A percentile compares a stretch with the other conserved stretches of the same genome.
Evolutionary conservation across 1,140 invertebrate genomes (phyloP).

Genomic region (Brachionus sp.): DNA sequence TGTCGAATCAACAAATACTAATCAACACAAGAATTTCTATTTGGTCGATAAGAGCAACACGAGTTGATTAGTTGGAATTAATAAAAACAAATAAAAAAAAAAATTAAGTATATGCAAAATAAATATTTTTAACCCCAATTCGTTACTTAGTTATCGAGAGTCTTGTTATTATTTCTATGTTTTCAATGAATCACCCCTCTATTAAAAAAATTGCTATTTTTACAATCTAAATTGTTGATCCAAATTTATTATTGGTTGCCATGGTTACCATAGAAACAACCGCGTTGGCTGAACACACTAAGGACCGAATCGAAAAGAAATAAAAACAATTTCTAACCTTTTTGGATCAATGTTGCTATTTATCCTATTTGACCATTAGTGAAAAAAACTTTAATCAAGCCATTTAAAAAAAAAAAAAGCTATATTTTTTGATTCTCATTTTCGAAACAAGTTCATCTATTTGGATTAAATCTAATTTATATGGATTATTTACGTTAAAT

Average conservation of each 20-base stretch:
- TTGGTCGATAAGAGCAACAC: conserved; percentile 35
- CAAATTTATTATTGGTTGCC: neutral
- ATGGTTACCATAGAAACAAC: conserved; percentile 2
- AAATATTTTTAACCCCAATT: conserved; percentile 20
- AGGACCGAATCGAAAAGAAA: neutral
- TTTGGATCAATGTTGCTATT: neutral
- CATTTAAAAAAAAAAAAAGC: neutral
- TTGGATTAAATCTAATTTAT: neutral
- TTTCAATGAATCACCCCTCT: neutral
- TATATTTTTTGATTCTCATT: neutral
- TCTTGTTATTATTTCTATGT: conserved; percentile 8
- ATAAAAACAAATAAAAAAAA: neutral
- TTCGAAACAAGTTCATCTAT: neutral
- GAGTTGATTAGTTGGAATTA: conserved; percentile 16
- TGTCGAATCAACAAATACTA: neutral
- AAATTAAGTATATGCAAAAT: neutral
- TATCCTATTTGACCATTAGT: neutral
- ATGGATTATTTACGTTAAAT: conserved; percentile 15
- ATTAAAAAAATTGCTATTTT: neutral
- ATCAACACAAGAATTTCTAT: conserved; percentile 37
- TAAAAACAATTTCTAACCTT: neutral
- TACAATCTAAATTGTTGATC: neutral
- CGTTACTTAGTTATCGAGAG: conserved; percentile 26
- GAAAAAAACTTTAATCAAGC: neutral
- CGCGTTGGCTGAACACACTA: neutral